Conservation (phyloP, 2,888 invertebrate genomes). For the Pristionchus maxplancki region DNA sequence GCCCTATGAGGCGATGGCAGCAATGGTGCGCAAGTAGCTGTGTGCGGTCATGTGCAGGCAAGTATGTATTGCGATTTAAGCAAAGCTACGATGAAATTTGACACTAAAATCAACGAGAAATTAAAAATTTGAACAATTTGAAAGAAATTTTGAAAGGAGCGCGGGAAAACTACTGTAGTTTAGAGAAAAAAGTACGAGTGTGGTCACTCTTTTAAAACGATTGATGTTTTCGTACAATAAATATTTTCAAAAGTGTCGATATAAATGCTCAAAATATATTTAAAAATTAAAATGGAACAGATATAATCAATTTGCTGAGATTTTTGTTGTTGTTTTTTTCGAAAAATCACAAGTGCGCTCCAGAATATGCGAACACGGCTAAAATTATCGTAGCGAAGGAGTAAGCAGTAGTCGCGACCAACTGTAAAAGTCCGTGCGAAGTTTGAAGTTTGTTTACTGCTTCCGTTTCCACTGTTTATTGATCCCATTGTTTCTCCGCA, state of each 20-base stretch:
- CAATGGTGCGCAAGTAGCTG: background rate
- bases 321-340: too few species aligned
- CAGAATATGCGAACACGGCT: background rate
- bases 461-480: background rate
- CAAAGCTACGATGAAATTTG: background rate
- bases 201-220: background rate
- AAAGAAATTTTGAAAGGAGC: background rate
- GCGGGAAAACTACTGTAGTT: background rate
- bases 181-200: background rate
- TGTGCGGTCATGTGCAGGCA: background rate
- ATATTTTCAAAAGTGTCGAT: too few species aligned
- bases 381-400: background rate
- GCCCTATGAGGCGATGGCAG: background rate
- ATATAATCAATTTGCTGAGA: too few species aligned
- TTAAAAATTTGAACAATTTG: background rate
- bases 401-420: background rate
- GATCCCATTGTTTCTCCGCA: background rate
- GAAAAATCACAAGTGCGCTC: background rate
- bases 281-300: too few species aligned
- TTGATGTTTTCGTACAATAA: background rate
- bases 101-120: background rate
- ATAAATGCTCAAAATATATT: too few species aligned
- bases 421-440: background rate
- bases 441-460: slow-evolving; percentile 9
- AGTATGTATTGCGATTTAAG: too few species aligned